Base-by-base conservation (phyloP, 1,140 invertebrate species). In the Rhagoletis zephyria region DNA sequence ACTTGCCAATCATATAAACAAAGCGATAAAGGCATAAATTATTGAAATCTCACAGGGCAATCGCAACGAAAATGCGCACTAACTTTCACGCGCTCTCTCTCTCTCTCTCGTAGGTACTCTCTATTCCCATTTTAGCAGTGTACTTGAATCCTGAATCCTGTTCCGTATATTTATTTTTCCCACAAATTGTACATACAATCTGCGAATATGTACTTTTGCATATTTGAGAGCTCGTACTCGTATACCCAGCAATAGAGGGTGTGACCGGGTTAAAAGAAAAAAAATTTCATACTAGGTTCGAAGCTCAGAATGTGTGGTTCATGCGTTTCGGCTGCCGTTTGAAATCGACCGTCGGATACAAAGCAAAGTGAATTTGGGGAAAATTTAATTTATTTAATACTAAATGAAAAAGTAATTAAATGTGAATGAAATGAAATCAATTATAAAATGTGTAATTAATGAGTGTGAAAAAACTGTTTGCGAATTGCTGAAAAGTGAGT, bases 201-300 rank as follows among this genome's bases (percentile, higher is more conserved):
- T n/a, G 56, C 74, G 74, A 81, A 81, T 56, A 56, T 48, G 19
- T 42, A 40, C 30, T 30, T 30, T 30, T 30, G 30, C 30, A 4
- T 7, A 81, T 12, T 48, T 59, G 74, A 81, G 88, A 63, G 85
- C 87, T 85, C 87, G 86, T 64, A 88, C 64, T 88, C 88, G 87
- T 88, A 67, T 88, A 63, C 85, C 87, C 87, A 86, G 74, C 67
- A 85, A 88, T 89, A 90, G 91, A 92, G 91, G 91, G 91, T 92
- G 91, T 92, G 91, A 92, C 90, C 89, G 91, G 92, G 92, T 91
- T 90, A 91, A 91, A 92, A 90, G 89, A 89, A 89, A 90, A 91
- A 90, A 91, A 90, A 91, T 92, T 92, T 92, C 91, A 92, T 92
- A 92, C 90, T 91, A 90, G 91, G 91, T 90, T 91, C 90, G 91